Conservation (phyloP, 2,888 invertebrate genomes). For the Ophion obscuratus region DNA sequence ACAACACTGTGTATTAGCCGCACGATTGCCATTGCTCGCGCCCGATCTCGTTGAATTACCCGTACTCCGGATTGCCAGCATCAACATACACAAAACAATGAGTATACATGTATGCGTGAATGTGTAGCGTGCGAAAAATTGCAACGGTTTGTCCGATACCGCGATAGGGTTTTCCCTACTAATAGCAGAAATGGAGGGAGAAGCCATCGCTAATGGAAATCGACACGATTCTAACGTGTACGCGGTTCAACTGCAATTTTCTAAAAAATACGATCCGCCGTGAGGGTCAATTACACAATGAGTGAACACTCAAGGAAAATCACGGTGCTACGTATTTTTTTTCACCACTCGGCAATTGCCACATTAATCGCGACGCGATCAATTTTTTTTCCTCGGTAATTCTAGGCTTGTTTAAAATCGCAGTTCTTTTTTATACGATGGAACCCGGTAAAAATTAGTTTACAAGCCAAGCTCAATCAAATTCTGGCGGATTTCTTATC, state of each 20-base stretch:
- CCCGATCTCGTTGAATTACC: constrained; percentile 53
- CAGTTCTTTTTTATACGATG: background rate
- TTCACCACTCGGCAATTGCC: background rate
- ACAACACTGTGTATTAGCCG: constrained; percentile 41
- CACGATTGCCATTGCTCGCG: constrained; percentile 40
- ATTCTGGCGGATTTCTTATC: background rate
- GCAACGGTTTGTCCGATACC: constrained; percentile 20
- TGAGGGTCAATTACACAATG: constrained; percentile 10
- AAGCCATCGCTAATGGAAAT: constrained; percentile 26
- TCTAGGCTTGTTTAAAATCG: background rate
- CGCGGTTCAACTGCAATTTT: constrained; percentile 9
- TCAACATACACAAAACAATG: constrained; percentile 28
- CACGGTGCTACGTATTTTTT: background rate
- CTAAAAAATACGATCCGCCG: constrained; percentile 1
- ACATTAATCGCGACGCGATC: background rate
- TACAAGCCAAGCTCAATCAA: background rate
- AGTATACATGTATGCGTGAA: background rate
- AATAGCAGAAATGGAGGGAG: background rate
- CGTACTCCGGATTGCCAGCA: constrained; percentile 26
- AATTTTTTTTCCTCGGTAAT: background rate
- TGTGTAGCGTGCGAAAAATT: constrained; percentile 25
- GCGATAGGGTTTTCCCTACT: background rate
- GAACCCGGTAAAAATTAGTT: background rate
- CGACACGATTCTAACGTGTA: constrained; percentile 11
- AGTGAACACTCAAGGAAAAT: background rate